Base-by-base conservation (phyloP, 2,888 invertebrate species). In the Euzophera pinguis region DNA sequence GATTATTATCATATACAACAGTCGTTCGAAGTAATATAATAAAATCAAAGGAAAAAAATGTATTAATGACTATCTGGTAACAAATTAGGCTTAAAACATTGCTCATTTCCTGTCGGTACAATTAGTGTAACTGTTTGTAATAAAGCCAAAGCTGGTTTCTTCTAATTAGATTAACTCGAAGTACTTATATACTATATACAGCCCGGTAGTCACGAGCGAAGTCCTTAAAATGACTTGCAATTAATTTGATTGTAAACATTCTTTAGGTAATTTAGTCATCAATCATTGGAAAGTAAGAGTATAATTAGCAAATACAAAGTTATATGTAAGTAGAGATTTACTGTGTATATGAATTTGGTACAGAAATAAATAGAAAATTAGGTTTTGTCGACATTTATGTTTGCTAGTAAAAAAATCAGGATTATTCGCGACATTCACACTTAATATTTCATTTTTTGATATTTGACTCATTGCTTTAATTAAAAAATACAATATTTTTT, bases 181-280 rank as follows among this genome's bases (percentile, higher is more conserved):
- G 32, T 32, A n/a, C n/a, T n/a, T n/a, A 9, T 6, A 32, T 32
- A 32, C 1, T 32, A 7, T 9, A 9, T 32, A 41, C 10, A 10
- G 41, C 41, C 41, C 41, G 41, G 41, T 41, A 41, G 41, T 41
- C 41, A 41, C 41, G 41, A 41, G n/a, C 12, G 32, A 13, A 41
- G 9, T 22, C 41, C 41, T 41, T 17, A 16, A 41, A 10, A 32
- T 41, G n/a, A 41, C 41, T 41, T 41, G 17, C 16, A 41, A 41
- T 41, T 17, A 41, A 41, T 41, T 41, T 41, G 41, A n/a, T 41
- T 16, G 10, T 41, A 41, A 41, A 41, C 16, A 41, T 41, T 41
- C 9, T 41, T 9, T 5, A 10, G 38, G 8, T 41, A 41, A 41
- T 22, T 41, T 4, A 32, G 32, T 32, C 32, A 7, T 32, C 10